These are phyloP conservation scores for Champsocephalus gunnari DNA, from an alignment of 2,797 vertebrate genomes.

Conservation along the genomic window DNA sequence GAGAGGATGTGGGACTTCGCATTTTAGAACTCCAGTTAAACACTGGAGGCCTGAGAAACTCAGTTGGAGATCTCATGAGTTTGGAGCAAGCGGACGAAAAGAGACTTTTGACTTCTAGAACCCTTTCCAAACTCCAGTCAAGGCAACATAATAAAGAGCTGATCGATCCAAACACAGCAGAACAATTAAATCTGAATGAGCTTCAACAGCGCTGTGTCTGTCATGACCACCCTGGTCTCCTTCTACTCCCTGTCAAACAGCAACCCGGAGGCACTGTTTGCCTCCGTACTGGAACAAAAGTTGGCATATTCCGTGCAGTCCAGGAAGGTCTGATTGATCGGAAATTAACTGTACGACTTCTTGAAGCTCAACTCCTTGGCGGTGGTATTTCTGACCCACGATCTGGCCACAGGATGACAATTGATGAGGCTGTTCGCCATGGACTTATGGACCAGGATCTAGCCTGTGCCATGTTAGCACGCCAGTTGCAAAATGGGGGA, in stretches of 20 bases:
- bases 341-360: conserved; percentile 86
- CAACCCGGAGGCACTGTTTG: conserved; percentile 90
- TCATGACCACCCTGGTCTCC: conserved; percentile 86
- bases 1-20: conserved; percentile 87
- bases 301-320: conserved; percentile 90
- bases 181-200: conserved; percentile 86
- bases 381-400: conserved; percentile 94
- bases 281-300: conserved; percentile 89
- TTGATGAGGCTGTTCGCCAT: conserved; percentile 87
- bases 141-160: conserved; percentile 82
- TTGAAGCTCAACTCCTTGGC: conserved; percentile 95
- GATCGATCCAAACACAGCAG: conserved; percentile 95
- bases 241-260: conserved; percentile 91
- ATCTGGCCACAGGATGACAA: conserved; percentile 89
- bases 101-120: conserved; percentile 77
- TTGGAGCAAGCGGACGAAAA: conserved; percentile 84
- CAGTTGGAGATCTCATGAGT: conserved; percentile 73
- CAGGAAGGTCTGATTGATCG: conserved; percentile 94
- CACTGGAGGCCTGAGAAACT: conserved; percentile 84
- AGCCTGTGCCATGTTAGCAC: conserved; percentile 88
- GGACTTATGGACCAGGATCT: conserved; percentile 92
- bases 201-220: conserved; percentile 87
- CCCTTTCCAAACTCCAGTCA: conserved; percentile 81
- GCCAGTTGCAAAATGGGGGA: conserved; percentile 91
- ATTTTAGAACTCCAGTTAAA: conserved; percentile 89